Evolutionary conservation across 2,888 invertebrate genomes (phyloP), one percentile per base, ranked within the genome.

Genomic region (Phoronis australis): DNA sequence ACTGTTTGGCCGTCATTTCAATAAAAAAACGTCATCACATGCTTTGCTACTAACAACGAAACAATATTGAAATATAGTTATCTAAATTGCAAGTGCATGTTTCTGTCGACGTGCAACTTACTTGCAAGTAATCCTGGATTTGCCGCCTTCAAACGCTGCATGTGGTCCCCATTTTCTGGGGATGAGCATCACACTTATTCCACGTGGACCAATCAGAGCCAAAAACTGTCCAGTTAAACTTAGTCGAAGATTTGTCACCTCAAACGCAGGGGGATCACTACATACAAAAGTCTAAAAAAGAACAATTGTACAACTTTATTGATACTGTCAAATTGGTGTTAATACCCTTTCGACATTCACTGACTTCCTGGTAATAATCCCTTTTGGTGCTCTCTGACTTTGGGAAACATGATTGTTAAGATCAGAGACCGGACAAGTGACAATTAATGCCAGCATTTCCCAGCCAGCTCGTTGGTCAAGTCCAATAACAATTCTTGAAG

Each of bases 131-230:
- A 88, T 82, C 38, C 81, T 79, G 47, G 83, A 81, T 62, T 83
- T 85, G 55, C 87, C 86, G 37, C 83, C 83, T 57, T 85, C 86
- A 47, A 83, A 81, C 0, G 84, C 83, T 15, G 83, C 67, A 64
- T 64, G 82, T 21, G 84, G 82, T 15, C 87, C 87, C 83, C 85
- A 86, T 54, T 86, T 79, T 41, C 83, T 79, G 0, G 89, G 90
- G 51, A 90, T 78, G 65, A 87, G 85, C 22, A 86, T 79, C 15
- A 88, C 80, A 45, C 83, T 81, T 48, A 87, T 82, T 0, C 89
- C 89, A 44, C 83, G 78, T 4, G 83, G 79, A 1, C 89, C 88
- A 80, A 84, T 84, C 15, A 88, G 79, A 47, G 84, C 85, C 43
- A 88, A 69, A 43, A 86, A 81, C 46, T 84, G 84, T 26, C 85